These are phyloP conservation scores for Drosophila acutilabella DNA, from an alignment of 2,888 invertebrate genomes.

Conservation along the genomic window DNA sequence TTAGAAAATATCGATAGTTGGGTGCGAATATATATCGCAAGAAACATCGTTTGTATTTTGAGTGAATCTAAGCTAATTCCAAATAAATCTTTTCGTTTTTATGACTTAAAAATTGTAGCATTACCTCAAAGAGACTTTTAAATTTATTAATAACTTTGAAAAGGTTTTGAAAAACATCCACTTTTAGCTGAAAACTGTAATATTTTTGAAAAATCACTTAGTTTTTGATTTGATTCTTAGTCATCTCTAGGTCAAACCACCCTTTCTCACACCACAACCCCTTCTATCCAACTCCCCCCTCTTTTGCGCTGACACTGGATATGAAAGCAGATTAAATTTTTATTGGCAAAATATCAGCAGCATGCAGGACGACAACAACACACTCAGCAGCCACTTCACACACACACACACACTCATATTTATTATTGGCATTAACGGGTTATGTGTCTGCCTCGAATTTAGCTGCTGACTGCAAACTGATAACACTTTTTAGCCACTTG, in stretches of 20 bases:
- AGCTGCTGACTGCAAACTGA: conserved; percentile 56
- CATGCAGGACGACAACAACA: conserved; percentile 38
- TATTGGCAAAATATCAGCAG: conserved; percentile 77
- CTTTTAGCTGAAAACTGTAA: no score
- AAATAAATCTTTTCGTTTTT: no score
- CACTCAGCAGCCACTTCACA: conserved; percentile 15
- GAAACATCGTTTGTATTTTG: no score
- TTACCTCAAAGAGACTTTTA: no score
- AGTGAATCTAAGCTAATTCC: no score
- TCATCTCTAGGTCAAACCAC: not conserved
- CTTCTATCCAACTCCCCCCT: not conserved
- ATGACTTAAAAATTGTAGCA: no score
- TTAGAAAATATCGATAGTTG: not conserved
- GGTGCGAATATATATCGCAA: no score
- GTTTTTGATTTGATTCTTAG: no score
- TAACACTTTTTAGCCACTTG: conserved; percentile 49
- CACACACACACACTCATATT: conserved; percentile 33
- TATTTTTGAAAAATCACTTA: no score
- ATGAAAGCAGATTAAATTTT: conserved; percentile 78
- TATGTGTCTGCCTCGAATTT: conserved; percentile 53
- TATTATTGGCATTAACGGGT: conserved; percentile 77
- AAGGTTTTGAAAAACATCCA: no score
- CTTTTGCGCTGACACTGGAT: conserved; percentile 46
- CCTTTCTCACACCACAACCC: not conserved
- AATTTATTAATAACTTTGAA: no score